Conservation (phyloP, 2,797 vertebrate species). For the Echeneis naucrates region DNA sequence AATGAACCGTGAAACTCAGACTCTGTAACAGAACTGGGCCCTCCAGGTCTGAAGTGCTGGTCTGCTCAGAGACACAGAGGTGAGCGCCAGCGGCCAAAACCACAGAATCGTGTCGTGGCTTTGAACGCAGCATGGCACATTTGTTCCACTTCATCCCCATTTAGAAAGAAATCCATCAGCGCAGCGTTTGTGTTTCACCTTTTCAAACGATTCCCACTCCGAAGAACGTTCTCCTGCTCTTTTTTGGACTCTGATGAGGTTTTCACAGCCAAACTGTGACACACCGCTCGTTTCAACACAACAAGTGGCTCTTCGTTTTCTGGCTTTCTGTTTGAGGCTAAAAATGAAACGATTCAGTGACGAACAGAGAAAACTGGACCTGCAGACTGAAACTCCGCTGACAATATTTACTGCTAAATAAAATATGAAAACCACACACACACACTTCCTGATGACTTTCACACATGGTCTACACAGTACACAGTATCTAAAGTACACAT, state of each 20-base stretch:
- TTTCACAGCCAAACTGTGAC: rapidly evolving
- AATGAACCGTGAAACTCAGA: constrained; percentile 46
- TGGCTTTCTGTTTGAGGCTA: no score
- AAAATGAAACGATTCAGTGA: no score
- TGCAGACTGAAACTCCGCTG: no score
- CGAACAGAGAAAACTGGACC: no score
- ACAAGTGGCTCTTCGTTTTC: no score
- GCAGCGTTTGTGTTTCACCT: constrained; percentile 8
- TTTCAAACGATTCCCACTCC: no score
- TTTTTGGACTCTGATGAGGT: no score
- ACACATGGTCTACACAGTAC: background rate
- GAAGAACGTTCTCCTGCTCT: background rate
- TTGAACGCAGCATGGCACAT: constrained; percentile 52
- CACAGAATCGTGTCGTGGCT: background rate
- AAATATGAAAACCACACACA: constrained; percentile 6
- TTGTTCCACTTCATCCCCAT: constrained; percentile 22
- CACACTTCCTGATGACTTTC: background rate
- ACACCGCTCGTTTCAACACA: background rate
- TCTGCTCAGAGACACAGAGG: background rate
- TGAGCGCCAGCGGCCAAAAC: background rate
- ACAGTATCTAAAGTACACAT: background rate
- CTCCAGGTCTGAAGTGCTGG: background rate
- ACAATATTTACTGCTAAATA: no score
- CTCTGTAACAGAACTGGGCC: background rate
- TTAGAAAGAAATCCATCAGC: constrained; percentile 44